A percentile compares a stretch with the other conserved stretches of the same genome.
These are phyloP conservation scores for Argya squamiceps DNA, from an alignment of 2,797 vertebrate species.

Conservation along the genomic window DNA sequence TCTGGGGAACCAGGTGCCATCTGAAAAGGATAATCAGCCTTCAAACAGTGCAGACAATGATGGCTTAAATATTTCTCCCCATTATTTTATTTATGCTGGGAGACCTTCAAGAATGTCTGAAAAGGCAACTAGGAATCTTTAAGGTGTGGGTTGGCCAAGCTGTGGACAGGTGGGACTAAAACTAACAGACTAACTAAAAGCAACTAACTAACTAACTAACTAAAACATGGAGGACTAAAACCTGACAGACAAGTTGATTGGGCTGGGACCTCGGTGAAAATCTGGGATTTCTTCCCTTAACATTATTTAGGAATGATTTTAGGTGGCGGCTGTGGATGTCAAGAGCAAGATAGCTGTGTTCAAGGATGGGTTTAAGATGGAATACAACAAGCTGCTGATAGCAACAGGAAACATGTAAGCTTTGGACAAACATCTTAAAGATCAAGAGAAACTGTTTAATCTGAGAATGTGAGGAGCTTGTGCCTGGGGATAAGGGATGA, in stretches of 20 bases:
- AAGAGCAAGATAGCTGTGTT: slow-evolving; percentile 89
- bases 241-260: background rate
- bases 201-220: background rate
- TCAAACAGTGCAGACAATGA: background rate
- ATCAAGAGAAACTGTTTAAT: background rate
- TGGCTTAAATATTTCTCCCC: background rate
- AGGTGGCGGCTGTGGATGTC: slow-evolving; percentile 90
- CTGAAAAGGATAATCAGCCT: background rate
- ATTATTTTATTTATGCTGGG: background rate
- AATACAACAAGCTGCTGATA: slow-evolving; percentile 94
- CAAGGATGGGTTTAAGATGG: slow-evolving; percentile 93
- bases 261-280: background rate
- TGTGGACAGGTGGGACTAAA: background rate
- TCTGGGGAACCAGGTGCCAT: background rate
- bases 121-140: background rate
- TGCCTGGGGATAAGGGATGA: background rate
- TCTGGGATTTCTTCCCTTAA: background rate
- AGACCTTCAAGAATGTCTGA: background rate
- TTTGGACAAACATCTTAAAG: background rate
- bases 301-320: slow-evolving; percentile 45
- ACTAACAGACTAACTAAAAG: background rate
- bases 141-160: background rate
- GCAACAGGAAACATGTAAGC: slow-evolving; percentile 93
- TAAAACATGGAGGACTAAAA: background rate
- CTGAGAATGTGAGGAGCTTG: background rate